Evolutionary conservation across 2,797 vertebrate species (phyloP).

Genomic region (Molossus alvarezi): DNA sequence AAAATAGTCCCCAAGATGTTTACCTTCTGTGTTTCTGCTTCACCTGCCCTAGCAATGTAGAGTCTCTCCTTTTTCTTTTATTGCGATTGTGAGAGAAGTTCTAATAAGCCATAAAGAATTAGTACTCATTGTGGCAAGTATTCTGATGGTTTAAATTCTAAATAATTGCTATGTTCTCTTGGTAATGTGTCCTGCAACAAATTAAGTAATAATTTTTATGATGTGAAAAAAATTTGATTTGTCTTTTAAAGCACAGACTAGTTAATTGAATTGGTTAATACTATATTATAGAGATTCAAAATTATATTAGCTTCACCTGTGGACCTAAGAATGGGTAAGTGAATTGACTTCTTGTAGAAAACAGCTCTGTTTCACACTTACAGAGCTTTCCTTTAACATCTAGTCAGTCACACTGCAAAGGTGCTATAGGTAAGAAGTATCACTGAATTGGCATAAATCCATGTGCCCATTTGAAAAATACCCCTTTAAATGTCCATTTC

Average conservation of each 20-base stretch:
- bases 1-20: slow-evolving; percentile 88
- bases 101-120: slow-evolving; percentile 47
- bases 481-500: background rate
- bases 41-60: slow-evolving; percentile 80
- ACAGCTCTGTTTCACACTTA: background rate
- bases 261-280: slow-evolving; percentile 1
- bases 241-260: background rate
- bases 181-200: background rate
- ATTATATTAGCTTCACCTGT: background rate
- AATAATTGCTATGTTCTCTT: background rate
- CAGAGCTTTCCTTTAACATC: background rate
- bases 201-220: background rate
- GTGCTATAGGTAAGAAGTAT: background rate
- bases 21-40: slow-evolving; percentile 82
- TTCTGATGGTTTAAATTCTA: background rate
- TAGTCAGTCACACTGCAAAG: slow-evolving; percentile 8
- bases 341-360: slow-evolving; percentile 14
- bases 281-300: background rate
- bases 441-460: slow-evolving; percentile 21
- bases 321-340: background rate
- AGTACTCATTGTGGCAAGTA: background rate
- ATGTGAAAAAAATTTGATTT: slow-evolving; percentile 21
- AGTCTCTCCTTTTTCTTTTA: slow-evolving; percentile 63
- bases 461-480: background rate
- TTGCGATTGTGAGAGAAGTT: slow-evolving; percentile 64